Evolutionary conservation across 2,113 vertebrate genomes (phyloP).

Genomic region (Madoqua kirkii): DNA sequence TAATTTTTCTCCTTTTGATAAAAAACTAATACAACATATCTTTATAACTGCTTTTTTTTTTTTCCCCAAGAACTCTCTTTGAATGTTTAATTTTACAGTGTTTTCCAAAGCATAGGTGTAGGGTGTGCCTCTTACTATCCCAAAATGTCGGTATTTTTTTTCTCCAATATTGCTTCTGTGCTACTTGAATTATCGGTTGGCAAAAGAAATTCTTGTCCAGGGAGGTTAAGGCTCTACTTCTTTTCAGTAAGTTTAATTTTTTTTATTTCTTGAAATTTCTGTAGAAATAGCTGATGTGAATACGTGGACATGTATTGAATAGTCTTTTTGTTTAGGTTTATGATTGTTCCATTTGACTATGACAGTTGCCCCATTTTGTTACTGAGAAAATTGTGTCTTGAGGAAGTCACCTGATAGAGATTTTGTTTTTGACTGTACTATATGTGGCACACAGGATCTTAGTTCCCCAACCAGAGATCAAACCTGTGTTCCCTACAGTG

Average conservation of each 20-base stretch:
- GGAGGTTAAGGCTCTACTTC: neutral
- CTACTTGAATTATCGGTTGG: neutral
- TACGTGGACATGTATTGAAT: neutral
- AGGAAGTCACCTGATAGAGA: neutral
- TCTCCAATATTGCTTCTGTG: neutral
- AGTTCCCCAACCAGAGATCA: neutral
- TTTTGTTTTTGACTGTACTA: neutral
- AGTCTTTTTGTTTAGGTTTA: neutral
- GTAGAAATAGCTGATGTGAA: neutral
- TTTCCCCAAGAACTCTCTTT: neutral
- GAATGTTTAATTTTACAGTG: neutral
- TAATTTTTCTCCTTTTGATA: neutral
- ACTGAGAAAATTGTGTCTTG: neutral
- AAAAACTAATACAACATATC: neutral
- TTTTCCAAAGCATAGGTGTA: neutral
- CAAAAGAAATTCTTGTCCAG: neutral
- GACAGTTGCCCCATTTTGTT: neutral
- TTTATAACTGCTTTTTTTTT: neutral
- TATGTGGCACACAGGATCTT: neutral
- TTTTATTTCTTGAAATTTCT: neutral
- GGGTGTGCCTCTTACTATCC: neutral
- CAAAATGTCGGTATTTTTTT: neutral
- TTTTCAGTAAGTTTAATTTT: neutral
- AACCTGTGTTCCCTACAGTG: neutral
- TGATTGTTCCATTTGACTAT: neutral